Base-by-base conservation (phyloP, 1,140 invertebrate species). In the Drosophila ironensis region DNA sequence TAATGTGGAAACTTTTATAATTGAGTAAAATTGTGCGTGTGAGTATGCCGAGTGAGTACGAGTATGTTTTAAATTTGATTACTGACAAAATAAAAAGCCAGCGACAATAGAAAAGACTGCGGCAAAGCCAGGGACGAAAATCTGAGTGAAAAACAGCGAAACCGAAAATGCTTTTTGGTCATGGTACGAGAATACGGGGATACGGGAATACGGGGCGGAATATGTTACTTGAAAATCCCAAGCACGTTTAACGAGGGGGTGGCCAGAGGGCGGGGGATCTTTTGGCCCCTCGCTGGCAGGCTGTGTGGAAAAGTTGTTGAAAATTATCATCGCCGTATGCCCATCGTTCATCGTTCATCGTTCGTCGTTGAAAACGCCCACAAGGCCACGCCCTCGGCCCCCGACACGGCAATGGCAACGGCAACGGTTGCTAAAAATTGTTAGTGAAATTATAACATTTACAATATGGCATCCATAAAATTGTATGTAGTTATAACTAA, bases 1-100 rank as follows among this genome's bases (percentile, higher is more conserved):
- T 88, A 88, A 88, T 88, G 81, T 88, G 74, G 63, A 88, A 88
- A 88, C 87, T 88, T 88, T 88, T 88, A 87, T 88, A 88, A 88
- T 88, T 88, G 87, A 88, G 81, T 88, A 88, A 88, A 88, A 88
- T 82, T 63, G 54, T 68, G 51, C 75, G 51, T 69, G 37, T 67
- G 30, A 12, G 30, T 33, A 11, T 30, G n/a, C 28, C 28, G 6
- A 12, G 30, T 12, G 11, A 46, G 12, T 42, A 33, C 52, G 17
- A 48, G 52, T 54, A 56, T 86, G 74, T 78, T 86, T 87, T 86
- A 86, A 72, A 86, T 80, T 86, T 86, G 72, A 86, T 86, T 86
- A 80, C 74, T 78, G 61, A 64, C 66, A 67, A 75, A 51, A 56
- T 54, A 71, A 72, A 77, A 72, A 56, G 35, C 30, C 45, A 48